Conservation (phyloP, 2,113 vertebrate species). For the Steatornis caripensis region DNA sequence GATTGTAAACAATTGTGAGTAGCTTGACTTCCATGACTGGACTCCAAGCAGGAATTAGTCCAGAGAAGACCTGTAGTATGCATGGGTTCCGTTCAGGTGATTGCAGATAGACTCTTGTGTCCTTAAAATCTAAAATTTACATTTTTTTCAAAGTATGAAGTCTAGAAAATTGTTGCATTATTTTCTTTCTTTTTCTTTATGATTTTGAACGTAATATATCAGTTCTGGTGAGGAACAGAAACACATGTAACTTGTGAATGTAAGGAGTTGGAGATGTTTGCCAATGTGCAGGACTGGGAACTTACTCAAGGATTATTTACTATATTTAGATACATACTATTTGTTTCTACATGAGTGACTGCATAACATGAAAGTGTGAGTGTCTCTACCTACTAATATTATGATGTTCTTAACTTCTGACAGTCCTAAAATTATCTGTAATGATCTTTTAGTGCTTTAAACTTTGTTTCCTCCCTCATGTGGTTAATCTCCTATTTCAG, state of each 20-base stretch:
- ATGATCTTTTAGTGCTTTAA: not conserved
- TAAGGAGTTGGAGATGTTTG: not conserved
- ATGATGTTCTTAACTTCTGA: not conserved
- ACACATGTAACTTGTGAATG: not conserved
- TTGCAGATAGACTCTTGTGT: not conserved
- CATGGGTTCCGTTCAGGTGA: not conserved
- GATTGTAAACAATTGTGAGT: not conserved
- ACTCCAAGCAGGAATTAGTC: not conserved
- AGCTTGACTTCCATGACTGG: not conserved
- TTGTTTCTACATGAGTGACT: not conserved
- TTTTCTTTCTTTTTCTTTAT: not conserved
- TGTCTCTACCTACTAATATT: not conserved
- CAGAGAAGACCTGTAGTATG: not conserved
- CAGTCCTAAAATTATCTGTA: not conserved
- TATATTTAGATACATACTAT: conserved; percentile 9
- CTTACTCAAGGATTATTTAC: not conserved
- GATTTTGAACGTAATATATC: not conserved
- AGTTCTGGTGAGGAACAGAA: not conserved
- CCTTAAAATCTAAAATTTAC: not conserved
- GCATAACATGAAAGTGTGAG: not conserved
- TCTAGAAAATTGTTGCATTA: not conserved
- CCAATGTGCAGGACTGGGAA: not conserved
- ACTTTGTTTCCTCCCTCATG: not conserved
- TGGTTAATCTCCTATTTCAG: not conserved
- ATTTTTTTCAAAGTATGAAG: not conserved